Base-by-base conservation (phyloP, 2,797 vertebrate species). In the Xyrichtys novacula region DNA sequence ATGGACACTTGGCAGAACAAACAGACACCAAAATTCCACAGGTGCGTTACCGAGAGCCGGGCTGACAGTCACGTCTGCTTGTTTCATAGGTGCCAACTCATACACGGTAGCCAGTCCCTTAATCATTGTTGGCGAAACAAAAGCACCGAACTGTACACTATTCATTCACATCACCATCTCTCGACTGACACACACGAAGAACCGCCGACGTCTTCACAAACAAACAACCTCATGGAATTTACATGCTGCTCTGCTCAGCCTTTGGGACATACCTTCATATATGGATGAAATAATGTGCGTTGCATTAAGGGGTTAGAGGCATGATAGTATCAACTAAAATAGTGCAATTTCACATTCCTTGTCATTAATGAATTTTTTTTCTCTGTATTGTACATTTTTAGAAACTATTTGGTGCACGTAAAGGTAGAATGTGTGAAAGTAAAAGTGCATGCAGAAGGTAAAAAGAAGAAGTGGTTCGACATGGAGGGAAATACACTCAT, bases 311-410 rank as follows among this genome's bases (percentile, higher is more conserved):
- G 80, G 65, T 84, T 74, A 87, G 65, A 87, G 81, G 81, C 80
- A 71, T 86, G 67, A 61, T 74, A 74, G 72, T 47, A 75, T 65
- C 62, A 89, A 91, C 72, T 78, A 74, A 91, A 89, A 89, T 71
- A 90, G 91, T 92, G 89, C 91, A 90, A 91, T 48, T 89, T 84
- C 84, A 91, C 91, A 93, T 92, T 94, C 90, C 68, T 90, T 38
- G 76, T 92, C 86, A 86, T 78, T 65, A 67, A 84, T 83, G 39
- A 83, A 63, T 80, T 48, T 26, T 48, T 50, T 83, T 66, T 54
- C 58, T 75, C 44, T n/a, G 39, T 76, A 70, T 69, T 48, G 56
- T 84, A 85, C 66, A 76, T 67, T 71, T 84, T 65, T 67, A 76
- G 58, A 84, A n/a, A 72, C 69, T 88, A 88, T 88, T 91, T 89